phyloP scores from a whole-genome alignment of 2,113 vertebrate species.

The Scomber scombrus region DNA sequence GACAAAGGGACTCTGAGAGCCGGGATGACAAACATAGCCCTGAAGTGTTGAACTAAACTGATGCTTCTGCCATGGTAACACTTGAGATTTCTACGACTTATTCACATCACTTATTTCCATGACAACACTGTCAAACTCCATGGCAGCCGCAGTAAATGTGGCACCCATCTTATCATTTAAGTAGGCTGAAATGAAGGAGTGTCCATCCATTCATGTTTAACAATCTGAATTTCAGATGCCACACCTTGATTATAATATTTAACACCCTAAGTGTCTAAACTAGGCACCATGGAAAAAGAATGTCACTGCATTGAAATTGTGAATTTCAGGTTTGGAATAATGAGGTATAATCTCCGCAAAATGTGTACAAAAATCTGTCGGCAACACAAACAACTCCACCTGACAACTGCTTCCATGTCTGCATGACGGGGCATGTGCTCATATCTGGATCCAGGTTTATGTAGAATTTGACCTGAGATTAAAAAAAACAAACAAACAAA shows the following conservation, averaged over 20 bases:
- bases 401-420: background rate
- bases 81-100: background rate
- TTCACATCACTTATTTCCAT: constrained; percentile 25
- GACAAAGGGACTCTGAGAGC: background rate
- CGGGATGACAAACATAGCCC: constrained; percentile 24
- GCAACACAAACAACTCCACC: background rate
- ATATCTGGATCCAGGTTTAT: background rate
- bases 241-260: constrained; percentile 15
- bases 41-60: background rate
- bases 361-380: background rate
- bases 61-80: constrained; percentile 22
- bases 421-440: background rate
- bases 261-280: background rate
- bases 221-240: background rate
- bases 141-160: background rate
- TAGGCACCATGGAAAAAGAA: constrained; percentile 22
- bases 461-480: background rate
- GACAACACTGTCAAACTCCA: constrained; percentile 27
- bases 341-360: background rate
- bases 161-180: no score
- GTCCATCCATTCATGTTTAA: constrained; percentile 19
- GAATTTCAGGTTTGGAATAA: background rate
- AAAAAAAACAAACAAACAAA: background rate
- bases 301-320: constrained; percentile 1
- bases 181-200: background rate